Evolutionary conservation across 2,888 invertebrate genomes (phyloP), one percentile per base, ranked within the genome.

Genomic region (Sepiola atlantica): DNA sequence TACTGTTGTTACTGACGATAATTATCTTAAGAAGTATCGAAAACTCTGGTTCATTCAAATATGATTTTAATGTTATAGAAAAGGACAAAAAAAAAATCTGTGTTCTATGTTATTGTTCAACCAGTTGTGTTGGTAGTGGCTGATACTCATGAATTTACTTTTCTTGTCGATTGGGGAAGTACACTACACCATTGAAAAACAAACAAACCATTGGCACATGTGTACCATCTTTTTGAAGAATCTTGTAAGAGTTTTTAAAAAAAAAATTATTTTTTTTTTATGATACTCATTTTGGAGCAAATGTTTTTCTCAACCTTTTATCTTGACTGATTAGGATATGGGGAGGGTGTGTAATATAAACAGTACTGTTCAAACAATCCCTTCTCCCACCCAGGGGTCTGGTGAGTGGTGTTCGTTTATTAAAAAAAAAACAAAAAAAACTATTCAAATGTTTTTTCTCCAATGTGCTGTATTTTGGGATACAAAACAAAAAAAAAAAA

Each of bases 31-130:
- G 8, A 45, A 45, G 2, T 4, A 45, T 8, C 45, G 4, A 45
- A 45, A 77, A 77, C n/a, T 77, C 77, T 77, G 77, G 77, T 77
- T 77, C 77, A 77, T 77, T 77, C 77, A 77, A n/a, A 16, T 77
- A 77, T 77, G 77, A 77, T 77, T 57, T 77, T 77, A 77, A 77
- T 77, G 77, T 77, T 77, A 77, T 77, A 77, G n/a, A 77, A 77
- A 77, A 18, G 45, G 45, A 45, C 45, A 77, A 32, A n/a, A 77
- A n/a, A 77, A n/a, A 77, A 21, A 61, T 61, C 2, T 77, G n/a
- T 77, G n/a, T 77, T 77, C 77, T n/a, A 77, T 77, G 77, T 77
- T 77, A 77, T 77, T 77, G 77, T 77, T 77, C 77, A 77, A 77
- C 77, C 77, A 77, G 77, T 77, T 77, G 77, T 77, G 77, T 77